A percentile compares a stretch with the other conserved stretches of the same genome.
Evolutionary conservation across 92 coral and sea anemone genomes (phyloP).

Genomic region (Porites divaricata): DNA sequence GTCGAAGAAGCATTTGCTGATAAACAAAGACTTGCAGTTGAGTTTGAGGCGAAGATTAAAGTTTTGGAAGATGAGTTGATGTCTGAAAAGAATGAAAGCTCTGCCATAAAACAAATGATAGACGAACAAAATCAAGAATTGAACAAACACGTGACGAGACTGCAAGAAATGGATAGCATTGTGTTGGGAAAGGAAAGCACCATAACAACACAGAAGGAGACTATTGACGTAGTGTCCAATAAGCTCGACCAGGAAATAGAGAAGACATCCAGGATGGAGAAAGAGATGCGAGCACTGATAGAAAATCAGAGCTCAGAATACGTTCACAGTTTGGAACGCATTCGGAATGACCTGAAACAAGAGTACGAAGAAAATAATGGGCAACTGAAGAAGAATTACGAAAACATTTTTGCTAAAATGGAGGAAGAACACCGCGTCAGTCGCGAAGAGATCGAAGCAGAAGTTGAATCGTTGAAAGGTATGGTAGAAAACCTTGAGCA

Average conservation of each 20-base stretch:
- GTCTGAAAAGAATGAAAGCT: conserved; percentile 44
- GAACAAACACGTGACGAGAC: conserved; percentile 44
- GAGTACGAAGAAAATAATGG: conserved; percentile 75
- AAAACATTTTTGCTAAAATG: conserved; percentile 74
- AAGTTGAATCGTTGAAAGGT: conserved; percentile 84
- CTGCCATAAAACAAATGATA: conserved; percentile 37
- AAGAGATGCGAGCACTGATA: conserved; percentile 62
- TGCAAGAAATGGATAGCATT: conserved; percentile 52
- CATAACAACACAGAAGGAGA: conserved; percentile 58
- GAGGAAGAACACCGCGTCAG: conserved; percentile 78
- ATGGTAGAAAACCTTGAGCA: conserved; percentile 92
- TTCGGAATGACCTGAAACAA: conserved; percentile 70
- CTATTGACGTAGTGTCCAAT: conserved; percentile 53
- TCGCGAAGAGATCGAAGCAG: conserved; percentile 77
- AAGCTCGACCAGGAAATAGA: conserved; percentile 68
- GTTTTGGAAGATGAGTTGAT: conserved; percentile 49
- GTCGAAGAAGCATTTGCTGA: conserved; percentile 32
- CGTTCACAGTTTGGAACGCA: conserved; percentile 73
- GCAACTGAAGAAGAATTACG: conserved; percentile 76
- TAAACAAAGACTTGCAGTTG: conserved; percentile 30
- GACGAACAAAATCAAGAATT: conserved; percentile 50
- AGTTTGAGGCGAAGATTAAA: conserved; percentile 40
- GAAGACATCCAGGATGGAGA: conserved; percentile 60
- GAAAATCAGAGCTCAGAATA: conserved; percentile 70
- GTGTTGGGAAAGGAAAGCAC: conserved; percentile 66